Evolutionary conservation across 2,113 vertebrate genomes (phyloP).

Genomic region (Sorex fumeus): DNA sequence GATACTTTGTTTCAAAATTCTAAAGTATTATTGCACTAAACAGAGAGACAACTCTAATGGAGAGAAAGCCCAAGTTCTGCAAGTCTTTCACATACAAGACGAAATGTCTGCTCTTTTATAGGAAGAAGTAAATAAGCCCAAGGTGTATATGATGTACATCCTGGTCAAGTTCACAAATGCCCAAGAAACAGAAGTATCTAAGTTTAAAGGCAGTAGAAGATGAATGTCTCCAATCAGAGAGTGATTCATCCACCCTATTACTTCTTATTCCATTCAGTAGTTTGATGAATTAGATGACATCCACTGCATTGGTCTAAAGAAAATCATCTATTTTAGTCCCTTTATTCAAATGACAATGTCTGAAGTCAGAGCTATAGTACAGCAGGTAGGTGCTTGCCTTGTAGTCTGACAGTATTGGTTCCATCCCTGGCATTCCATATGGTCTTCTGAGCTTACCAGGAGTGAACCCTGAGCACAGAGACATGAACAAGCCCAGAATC

Average conservation of each 20-base stretch:
- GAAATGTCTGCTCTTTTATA: neutral
- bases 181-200: neutral
- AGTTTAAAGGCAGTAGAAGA: neutral
- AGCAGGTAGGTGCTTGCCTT: too few species aligned
- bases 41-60: neutral
- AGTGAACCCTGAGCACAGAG: too few species aligned
- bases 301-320: neutral
- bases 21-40: neutral
- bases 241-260: neutral
- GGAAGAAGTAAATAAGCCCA: neutral
- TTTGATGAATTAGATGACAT: neutral
- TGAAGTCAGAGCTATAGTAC: too few species aligned
- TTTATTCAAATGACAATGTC: too few species aligned
- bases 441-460: too few species aligned
- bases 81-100: neutral
- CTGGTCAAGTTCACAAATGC: neutral
- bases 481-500: too few species aligned
- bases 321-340: too few species aligned
- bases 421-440: too few species aligned
- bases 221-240: neutral
- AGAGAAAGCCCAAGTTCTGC: neutral
- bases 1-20: neutral
- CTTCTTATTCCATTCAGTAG: neutral
- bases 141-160: neutral
- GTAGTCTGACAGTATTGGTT: too few species aligned